Evolutionary conservation across 2,113 vertebrate species (phyloP), one percentile per base, ranked within the genome.

Genomic region (Gymnocephalus cernua): DNA sequence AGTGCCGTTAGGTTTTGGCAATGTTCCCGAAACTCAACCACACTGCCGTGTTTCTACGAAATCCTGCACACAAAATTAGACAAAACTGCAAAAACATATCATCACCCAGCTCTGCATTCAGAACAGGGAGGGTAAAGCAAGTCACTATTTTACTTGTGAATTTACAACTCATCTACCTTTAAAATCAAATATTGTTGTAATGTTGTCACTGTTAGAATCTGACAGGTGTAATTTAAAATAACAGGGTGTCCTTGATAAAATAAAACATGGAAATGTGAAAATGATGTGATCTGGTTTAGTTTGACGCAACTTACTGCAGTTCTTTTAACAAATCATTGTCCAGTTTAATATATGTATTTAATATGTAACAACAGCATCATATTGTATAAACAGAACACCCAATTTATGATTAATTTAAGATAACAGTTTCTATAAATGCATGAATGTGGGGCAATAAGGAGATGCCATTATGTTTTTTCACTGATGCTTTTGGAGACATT

Each of bases 1-100:
- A 95, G 86, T 86, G 47, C 48, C 67, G 74, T 61, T 23, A 84
- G 90, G 93, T 89, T 88, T 95, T 91, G 93, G 92, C 92, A 85
- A 66, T 1, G 23, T 86, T 95, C 93, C 93, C 88, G 77, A 48
- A 15, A 18, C 78, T 88, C 73, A 92, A 73, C 88, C 93, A 91
- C 94, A 92, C 75, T 67, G 80, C 74, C 66, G 47, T 9, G 29
- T 80, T 93, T 93, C 85, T 93, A 77, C 59, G 80, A 90, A 94
- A 88, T 79, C 23, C 67, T 85, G 75, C 70, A 57, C 73, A 74
- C 29, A 84, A 62, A 78, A 75, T 82, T 59, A 32, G 74, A 47
- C 53, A 57, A 73, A 85, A 71, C 54, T 72, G 72, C 74, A 80
- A 74, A 62, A 87, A 82, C 53, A 53, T 27, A 35, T 73, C 45